Conservation (phyloP, 2,113 vertebrate genomes). For the Chionomys nivalis region DNA sequence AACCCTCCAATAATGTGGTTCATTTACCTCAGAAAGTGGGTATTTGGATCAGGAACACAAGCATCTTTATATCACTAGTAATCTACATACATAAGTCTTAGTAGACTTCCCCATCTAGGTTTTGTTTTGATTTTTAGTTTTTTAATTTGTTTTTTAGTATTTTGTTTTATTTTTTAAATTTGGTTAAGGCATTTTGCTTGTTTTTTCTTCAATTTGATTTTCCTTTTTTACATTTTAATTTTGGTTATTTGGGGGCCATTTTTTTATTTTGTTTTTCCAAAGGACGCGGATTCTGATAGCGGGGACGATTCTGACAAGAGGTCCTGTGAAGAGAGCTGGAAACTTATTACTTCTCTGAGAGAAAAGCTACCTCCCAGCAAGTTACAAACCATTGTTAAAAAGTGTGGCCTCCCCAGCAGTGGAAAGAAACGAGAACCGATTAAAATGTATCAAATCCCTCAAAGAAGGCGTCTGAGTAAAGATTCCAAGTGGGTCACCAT, state of each 20-base stretch:
- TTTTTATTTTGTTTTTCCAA: conserved; percentile 96
- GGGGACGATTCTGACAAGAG: conserved; percentile 99
- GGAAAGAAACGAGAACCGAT: conserved; percentile 97
- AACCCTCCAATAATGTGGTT: conserved; percentile 61
- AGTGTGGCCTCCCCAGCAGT: conserved; percentile 99
- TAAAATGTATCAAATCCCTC: conserved; percentile 99
- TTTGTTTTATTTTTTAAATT: conserved; percentile 81
- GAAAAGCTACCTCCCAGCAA: conserved; percentile 99
- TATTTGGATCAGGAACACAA: conserved; percentile 42
- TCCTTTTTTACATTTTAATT: conserved; percentile 93
- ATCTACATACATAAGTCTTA: conserved; percentile 50
- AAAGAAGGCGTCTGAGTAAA: conserved; percentile 96
- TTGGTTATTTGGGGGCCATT: conserved; percentile 95
- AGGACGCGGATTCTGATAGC: conserved; percentile 99
- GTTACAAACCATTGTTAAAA: conserved; percentile 99
- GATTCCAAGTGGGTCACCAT: conserved; percentile 99
- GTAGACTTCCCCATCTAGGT: conserved; percentile 74
- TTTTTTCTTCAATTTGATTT: conserved; percentile 86
- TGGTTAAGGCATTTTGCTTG: conserved; percentile 85
- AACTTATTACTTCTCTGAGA: conserved; percentile 98
- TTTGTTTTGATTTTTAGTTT: conserved; percentile 60
- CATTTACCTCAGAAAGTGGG: conserved; percentile 72
- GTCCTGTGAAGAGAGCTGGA: conserved; percentile 99
- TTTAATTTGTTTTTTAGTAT: conserved; percentile 42
- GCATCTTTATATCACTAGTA: conserved; percentile 25